Conservation (phyloP, 1,140 invertebrate genomes). For the Cryptotermes secundus region DNA sequence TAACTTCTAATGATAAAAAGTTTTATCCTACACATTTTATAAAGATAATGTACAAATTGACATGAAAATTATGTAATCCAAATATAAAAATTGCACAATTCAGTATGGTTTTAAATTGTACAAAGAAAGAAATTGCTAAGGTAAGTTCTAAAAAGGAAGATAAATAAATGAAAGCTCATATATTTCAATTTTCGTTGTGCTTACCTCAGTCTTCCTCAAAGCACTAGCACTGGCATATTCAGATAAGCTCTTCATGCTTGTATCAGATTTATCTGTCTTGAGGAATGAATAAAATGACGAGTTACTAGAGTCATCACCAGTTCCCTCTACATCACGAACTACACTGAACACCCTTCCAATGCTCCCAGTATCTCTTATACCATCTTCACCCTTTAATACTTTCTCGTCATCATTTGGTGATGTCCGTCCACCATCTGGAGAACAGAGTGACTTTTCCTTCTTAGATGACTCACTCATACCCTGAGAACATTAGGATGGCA, state of each 20-base stretch:
- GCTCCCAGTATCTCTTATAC: neutral
- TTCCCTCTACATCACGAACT: slow-evolving; percentile 37
- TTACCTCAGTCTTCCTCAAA: neutral
- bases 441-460: slow-evolving; percentile 46
- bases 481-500: slow-evolving; percentile 29
- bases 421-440: slow-evolving; percentile 35
- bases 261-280: slow-evolving; percentile 42
- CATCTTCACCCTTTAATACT: neutral
- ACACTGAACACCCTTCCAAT: neutral
- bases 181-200: too few species aligned
- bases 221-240: neutral
- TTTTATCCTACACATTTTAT: too few species aligned
- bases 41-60: too few species aligned
- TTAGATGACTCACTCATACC: slow-evolving; percentile 58
- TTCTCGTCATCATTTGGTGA: slow-evolving; percentile 25
- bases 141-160: too few species aligned
- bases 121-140: too few species aligned
- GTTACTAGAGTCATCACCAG: slow-evolving; percentile 47
- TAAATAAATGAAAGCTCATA: too few species aligned
- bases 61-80: too few species aligned
- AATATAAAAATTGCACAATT: too few species aligned
- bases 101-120: too few species aligned
- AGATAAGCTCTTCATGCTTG: slow-evolving; percentile 39
- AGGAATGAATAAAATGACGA: slow-evolving; percentile 52
- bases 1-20: too few species aligned